Evolutionary conservation across 2,797 vertebrate species (phyloP), one percentile per base, ranked within the genome.

Genomic region (Malacoctenus gilli): DNA sequence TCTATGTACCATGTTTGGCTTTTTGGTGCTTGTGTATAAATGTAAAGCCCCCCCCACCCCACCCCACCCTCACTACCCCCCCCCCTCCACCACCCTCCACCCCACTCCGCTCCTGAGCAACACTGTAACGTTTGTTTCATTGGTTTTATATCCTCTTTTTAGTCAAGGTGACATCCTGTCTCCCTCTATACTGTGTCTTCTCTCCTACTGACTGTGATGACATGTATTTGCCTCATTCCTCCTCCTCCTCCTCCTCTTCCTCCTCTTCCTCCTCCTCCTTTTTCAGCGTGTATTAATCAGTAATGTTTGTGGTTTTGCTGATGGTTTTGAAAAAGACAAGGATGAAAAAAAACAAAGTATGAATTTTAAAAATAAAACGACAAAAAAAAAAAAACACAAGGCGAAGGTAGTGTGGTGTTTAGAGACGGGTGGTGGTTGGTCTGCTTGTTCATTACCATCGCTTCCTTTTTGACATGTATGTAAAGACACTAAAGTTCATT

Each of bases 1-100:
- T 90, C 82, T 88, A 57, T 82, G 82, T 86, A 83, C 84, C 83
- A 84, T 47, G 80, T 88, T 85, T 77, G 83, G 85, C 85, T 89
- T 89, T 86, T 90, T 81, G 84, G 86, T 87, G 84, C 85, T 89
- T 85, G 84, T 92, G 91, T 93, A 92, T 91, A 93, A 90, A 90
- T 91, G 90, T 92, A 93, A 90, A 92, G 80, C 80, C 57, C 63
- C 80, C 79, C 57, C 43, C 10, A 22, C 36, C 14, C 36, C 36
- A 9, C 36, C 35, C 25, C 25, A 5, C 80, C 57, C 63, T 79
- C 79, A n/a, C n/a, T n/a, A n/a, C 10, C 28, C 36, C 14, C 36
- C 36, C 2, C 36, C 35, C 35, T 8, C 19, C 25, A 3, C 25
- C 25, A 5, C 80, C 57, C 63, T 79, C 79, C 57, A 40, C 14